Evolutionary conservation across 2,888 invertebrate species (phyloP).

Genomic region (Cyaniris semiargus): DNA sequence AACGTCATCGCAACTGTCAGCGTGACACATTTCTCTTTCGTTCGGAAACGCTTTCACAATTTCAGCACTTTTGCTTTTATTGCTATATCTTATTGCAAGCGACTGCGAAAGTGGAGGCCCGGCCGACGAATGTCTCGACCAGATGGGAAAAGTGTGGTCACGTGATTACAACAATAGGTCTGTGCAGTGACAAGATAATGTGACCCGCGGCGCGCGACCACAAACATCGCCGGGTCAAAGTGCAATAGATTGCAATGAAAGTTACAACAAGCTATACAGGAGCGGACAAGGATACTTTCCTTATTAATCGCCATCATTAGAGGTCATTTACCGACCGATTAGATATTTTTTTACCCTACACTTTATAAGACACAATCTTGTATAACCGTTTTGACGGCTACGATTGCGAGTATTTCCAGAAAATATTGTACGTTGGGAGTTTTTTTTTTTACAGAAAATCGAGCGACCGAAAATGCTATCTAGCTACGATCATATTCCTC

Average conservation of each 20-base stretch:
- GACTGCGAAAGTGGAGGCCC: slow-evolving; percentile 63
- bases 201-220: slow-evolving; percentile 41
- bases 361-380: background rate
- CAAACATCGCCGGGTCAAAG: slow-evolving; percentile 40
- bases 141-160: slow-evolving; percentile 54
- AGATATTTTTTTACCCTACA: no score
- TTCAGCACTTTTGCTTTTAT: slow-evolving; percentile 43
- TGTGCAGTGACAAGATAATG: slow-evolving; percentile 37
- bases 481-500: no score
- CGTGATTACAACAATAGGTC: slow-evolving; percentile 57
- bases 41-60: slow-evolving; percentile 41
- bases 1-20: slow-evolving; percentile 37
- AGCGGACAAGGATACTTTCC: slow-evolving; percentile 2
- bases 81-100: slow-evolving; percentile 42
- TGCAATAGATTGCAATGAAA: slow-evolving; percentile 38
- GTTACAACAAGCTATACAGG: background rate
- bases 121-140: slow-evolving; percentile 53
- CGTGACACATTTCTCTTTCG: slow-evolving; percentile 35
- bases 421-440: background rate
- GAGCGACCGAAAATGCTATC: background rate
- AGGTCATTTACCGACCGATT: background rate
- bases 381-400: background rate
- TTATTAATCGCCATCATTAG: background rate
- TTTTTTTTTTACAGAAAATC: background rate
- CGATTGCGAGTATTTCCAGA: background rate